Evolutionary conservation across 2,797 vertebrate genomes (phyloP), one percentile per base, ranked within the genome.

Genomic region (Dermochelys coriacea): DNA sequence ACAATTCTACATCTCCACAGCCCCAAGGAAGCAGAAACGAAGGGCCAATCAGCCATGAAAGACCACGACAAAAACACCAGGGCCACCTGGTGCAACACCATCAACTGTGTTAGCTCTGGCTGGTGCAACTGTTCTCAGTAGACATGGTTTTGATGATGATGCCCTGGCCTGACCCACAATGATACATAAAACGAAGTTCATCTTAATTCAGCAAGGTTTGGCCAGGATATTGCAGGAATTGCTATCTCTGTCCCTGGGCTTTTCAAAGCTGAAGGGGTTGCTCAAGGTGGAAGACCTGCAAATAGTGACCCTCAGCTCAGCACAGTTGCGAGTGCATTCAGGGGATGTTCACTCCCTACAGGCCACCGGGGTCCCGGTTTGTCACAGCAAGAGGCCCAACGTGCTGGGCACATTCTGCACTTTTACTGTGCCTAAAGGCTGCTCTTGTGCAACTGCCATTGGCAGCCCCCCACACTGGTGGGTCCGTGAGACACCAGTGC

Each of bases 401-500:
- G 3, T 16, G 45, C 27, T 16, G 29, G 9, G 15, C 10, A 3
- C 47, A 34, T 34, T 29, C 29, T 31, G 15, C 15, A 29, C 47
- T 34, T 16, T 31, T 50, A 16, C 75, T 19, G 29, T 50, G 47
- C 6, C 29, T 18, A 19, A 74, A 25, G 47, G 18, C 77, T 51
- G 49, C 25, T 34, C 34, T 12, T 52, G 19, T 23, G 34, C 29
- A 16, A 34, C 27, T 19, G 47, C 77, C 49, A 37, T 19, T 68
- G 49, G 29, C 5, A 8, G 9, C 31, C 47, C 31, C 49, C 6
- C 11, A 21, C 18, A 12, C 49, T 2, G 10, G 77, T 4, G 27
- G 77, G 31, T 12, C 49, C 45, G 55, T 80, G 49, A 34, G 71
- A 89, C 90, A 78, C 87, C 68, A 86, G 91, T 93, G 91, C 95